A percentile compares a stretch with the other conserved stretches of the same genome.
Conservation (phyloP, 2,113 vertebrate species). For the Chlamydotis undulata region DNA sequence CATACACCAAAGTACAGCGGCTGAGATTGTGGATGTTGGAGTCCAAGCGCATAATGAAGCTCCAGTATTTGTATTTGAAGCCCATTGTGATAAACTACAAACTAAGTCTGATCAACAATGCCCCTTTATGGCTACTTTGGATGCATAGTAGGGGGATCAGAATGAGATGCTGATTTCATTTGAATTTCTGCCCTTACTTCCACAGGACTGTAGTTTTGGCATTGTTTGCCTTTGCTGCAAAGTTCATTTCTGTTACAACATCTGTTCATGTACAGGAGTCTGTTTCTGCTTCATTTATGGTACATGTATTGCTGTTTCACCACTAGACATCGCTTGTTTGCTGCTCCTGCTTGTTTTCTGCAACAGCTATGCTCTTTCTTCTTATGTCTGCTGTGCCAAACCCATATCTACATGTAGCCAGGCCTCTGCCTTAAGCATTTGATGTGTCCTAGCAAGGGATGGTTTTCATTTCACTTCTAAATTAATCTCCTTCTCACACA, state of each 20-base stretch:
- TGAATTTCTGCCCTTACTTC: constrained; percentile 43
- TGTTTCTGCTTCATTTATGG: neutral
- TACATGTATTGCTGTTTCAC: neutral
- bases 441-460: neutral
- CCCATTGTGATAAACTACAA: neutral
- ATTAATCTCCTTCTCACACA: neutral
- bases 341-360: neutral
- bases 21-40: neutral
- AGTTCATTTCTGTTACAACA: constrained; percentile 46
- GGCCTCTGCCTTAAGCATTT: neutral
- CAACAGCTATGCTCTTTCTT: neutral
- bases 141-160: neutral
- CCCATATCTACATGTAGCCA: neutral
- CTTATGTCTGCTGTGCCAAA: neutral
- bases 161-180: neutral
- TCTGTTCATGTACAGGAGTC: neutral
- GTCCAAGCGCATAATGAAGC: neutral
- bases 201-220: constrained; percentile 30
- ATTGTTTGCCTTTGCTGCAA: constrained; percentile 13
- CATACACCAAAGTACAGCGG: neutral
- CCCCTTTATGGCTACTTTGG: constrained; percentile 5
- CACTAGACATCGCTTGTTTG: neutral
- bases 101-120: neutral
- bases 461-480: neutral
- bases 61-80: constrained; percentile 10